Evolutionary conservation across 2,888 invertebrate genomes (phyloP).

Genomic region (Caenorhabditis imperialis): DNA sequence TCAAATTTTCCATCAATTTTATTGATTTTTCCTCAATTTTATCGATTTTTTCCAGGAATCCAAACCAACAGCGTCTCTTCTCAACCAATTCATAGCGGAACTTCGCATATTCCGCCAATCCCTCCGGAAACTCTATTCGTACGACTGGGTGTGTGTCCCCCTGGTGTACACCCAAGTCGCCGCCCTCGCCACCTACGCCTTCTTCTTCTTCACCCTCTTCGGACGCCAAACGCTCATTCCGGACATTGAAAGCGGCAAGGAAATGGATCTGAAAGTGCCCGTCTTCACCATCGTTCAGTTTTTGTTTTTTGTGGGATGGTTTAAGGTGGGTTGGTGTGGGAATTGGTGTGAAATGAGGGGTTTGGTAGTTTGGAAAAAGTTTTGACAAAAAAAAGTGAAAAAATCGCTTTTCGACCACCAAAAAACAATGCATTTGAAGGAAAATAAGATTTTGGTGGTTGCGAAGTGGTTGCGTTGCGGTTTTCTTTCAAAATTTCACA

Average conservation of each 20-base stretch:
- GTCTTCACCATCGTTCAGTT: conserved; percentile 69
- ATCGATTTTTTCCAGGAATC: conserved; percentile 50
- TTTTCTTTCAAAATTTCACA: too few species aligned
- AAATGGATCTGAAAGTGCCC: conserved; percentile 63
- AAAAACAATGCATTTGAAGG: too few species aligned
- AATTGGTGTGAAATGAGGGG: too few species aligned
- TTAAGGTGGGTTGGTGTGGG: conserved; percentile 37
- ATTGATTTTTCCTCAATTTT: too few species aligned
- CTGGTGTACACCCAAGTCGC: conserved; percentile 76
- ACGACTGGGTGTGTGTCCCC: conserved; percentile 72
- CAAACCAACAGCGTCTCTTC: conserved; percentile 62
- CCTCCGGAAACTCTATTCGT: conserved; percentile 60
- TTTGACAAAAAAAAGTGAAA: background rate
- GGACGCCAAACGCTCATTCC: conserved; percentile 76
- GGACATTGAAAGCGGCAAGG: conserved; percentile 50
- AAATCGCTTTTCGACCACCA: too few species aligned
- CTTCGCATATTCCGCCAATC: conserved; percentile 62
- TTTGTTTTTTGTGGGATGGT: conserved; percentile 69
- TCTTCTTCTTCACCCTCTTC: conserved; percentile 79
- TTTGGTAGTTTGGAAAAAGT: too few species aligned
- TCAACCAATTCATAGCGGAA: conserved; percentile 62
- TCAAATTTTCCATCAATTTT: too few species aligned
- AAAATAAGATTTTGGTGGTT: too few species aligned
- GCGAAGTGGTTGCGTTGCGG: too few species aligned
- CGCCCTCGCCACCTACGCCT: conserved; percentile 79